Evolutionary conservation across 2,888 invertebrate genomes (phyloP), one percentile per base, ranked within the genome.

Genomic region (Neoascia interrupta): DNA sequence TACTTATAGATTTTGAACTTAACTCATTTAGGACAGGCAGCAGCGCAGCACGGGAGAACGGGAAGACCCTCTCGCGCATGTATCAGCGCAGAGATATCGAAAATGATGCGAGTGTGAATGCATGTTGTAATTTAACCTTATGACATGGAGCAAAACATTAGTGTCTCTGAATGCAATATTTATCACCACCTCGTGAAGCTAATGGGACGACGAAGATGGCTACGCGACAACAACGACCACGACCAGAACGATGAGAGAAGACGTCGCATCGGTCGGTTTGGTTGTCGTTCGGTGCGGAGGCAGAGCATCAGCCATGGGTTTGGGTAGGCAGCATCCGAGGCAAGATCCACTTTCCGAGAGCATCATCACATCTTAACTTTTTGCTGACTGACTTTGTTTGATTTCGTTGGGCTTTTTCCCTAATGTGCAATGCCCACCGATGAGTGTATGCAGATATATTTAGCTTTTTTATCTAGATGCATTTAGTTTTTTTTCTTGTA

Each of bases 101-200:
- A 81, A 81, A 81, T 81, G 81, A 81, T 82, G 81, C 82, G 81
- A 82, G 82, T 83, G 83, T 81, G 83, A 83, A 82, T 83, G 82
- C 83, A 83, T 83, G 84, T 84, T 84, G 84, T 83, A 84, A 84
- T 84, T 84, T 84, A 84, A 84, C 84, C 84, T 83, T 83, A 82
- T 84, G 84, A 84, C 84, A 84, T 81, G 83, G 82, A 82, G 83
- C 81, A 76, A 70, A 80, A 83, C 84, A 84, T 84, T 83, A 83
- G 82, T 84, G 84, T 84, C 84, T 82, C 81, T 70, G 83, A 82
- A 81, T 81, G 82, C 83, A 83, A 82, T 83, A 84, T 84, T 84
- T 84, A 84, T 84, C 84, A 83, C 84, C 83, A 82, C 81, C 82
- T 83, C 80, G 82, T 81, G 82, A 79, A 80, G 75, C 79, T 79